Percentiles rank a stretch among this genome's conserved stretches.
phyloP scores from a whole-genome alignment of 2,888 invertebrate species.

The Adelognathus sp. region DNA sequence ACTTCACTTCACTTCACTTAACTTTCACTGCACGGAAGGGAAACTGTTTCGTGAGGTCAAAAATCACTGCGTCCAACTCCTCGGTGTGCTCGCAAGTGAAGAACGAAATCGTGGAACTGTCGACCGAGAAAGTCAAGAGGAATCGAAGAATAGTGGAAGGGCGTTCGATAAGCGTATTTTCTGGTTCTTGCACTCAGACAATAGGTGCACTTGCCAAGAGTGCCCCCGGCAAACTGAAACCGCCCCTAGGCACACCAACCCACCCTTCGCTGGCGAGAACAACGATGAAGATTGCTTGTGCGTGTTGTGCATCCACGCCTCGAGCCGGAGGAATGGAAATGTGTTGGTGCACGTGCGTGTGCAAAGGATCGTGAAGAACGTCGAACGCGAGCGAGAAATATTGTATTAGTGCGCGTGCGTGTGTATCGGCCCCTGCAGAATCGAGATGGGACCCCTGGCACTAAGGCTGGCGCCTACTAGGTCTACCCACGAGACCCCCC shows the following conservation, averaged over 20 bases:
- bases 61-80: constrained; percentile 12
- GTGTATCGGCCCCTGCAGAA: constrained; percentile 47
- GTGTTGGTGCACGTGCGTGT: constrained; percentile 22
- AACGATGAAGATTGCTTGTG: constrained; percentile 46
- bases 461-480: constrained; percentile 63
- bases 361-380: constrained; percentile 47
- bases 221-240: constrained; percentile 77
- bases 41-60: not conserved
- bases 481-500: constrained; percentile 64
- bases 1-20: not conserved
- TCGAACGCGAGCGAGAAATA: constrained; percentile 45
- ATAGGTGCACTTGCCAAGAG: constrained; percentile 78
- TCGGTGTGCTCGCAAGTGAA: constrained; percentile 20
- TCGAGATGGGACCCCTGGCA: constrained; percentile 64
- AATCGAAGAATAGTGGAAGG: constrained; percentile 38
- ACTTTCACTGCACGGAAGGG: not conserved
- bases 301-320: constrained; percentile 48
- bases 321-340: constrained; percentile 47
- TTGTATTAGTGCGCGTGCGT: constrained; percentile 27
- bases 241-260: constrained; percentile 69
- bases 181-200: constrained; percentile 75
- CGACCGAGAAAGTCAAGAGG: constrained; percentile 37
- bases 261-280: constrained; percentile 63
- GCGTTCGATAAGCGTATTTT: constrained; percentile 74
- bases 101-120: constrained; percentile 3